Evolutionary conservation across 1,140 invertebrate species (phyloP).

Genomic region (Ceratina australensis): DNA sequence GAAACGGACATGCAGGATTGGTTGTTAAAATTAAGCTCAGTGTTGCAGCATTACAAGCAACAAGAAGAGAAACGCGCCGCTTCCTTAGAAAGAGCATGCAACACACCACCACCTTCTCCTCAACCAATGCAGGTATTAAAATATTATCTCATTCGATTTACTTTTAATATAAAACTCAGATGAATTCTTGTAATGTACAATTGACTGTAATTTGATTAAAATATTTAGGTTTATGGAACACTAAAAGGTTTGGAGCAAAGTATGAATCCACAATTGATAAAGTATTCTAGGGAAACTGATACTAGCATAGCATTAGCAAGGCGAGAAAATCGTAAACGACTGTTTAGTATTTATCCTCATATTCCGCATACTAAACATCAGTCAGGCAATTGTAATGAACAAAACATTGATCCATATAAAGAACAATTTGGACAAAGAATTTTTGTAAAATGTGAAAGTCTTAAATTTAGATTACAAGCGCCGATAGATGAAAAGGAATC

Average conservation of each 20-base stretch:
- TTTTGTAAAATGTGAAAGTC: constrained; percentile 89
- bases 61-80: constrained; percentile 85
- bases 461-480: constrained; percentile 91
- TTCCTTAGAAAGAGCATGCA: constrained; percentile 82
- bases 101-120: constrained; percentile 82
- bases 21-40: constrained; percentile 86
- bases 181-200: not conserved
- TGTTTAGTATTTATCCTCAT: constrained; percentile 85
- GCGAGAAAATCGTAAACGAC: constrained; percentile 86
- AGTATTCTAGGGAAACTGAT: constrained; percentile 94
- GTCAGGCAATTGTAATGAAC: constrained; percentile 69
- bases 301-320: constrained; percentile 89
- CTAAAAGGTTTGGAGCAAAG: constrained; percentile 92
- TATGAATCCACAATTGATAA: constrained; percentile 93
- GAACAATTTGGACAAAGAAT: constrained; percentile 93
- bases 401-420: constrained; percentile 84
- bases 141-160: no score
- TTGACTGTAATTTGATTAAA: not conserved
- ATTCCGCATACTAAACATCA: constrained; percentile 78
- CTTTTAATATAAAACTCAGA: not conserved
- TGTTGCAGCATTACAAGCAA: constrained; percentile 87
- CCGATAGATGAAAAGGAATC: constrained; percentile 89
- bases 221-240: constrained; percentile 82
- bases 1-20: constrained; percentile 93
- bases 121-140: constrained; percentile 71